These are phyloP conservation scores for Enteromius radiatus DNA, from an alignment of 2,797 vertebrate genomes.

Conservation along the genomic window DNA sequence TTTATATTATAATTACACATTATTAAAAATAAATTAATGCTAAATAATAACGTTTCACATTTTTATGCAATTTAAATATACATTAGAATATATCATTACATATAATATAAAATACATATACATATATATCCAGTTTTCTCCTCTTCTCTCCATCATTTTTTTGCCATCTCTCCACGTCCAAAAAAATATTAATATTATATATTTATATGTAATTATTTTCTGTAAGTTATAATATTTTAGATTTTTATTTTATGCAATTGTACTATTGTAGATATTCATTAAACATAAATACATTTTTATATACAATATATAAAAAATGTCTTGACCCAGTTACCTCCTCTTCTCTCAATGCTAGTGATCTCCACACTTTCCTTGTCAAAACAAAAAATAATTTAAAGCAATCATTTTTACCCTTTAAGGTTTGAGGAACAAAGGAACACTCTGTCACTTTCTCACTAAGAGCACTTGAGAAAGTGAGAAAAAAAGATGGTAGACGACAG, in stretches of 20 bases:
- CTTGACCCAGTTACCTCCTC: not conserved
- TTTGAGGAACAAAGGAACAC: not conserved
- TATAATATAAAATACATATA: not conserved
- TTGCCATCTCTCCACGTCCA: not conserved
- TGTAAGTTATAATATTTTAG: not conserved
- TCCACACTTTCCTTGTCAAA: not conserved
- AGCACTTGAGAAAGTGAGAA: slow-evolving; percentile 15
- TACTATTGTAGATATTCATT: not conserved
- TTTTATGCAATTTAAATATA: not conserved
- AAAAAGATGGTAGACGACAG: not conserved
- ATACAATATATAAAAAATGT: not conserved
- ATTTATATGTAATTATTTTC: not conserved
- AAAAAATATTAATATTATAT: not conserved
- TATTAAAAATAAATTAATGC: not conserved
- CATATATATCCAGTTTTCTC: not conserved
- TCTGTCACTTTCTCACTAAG: not conserved
- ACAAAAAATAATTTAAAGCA: not conserved
- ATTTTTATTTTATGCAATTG: not conserved
- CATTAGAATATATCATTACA: not conserved
- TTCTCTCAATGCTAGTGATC: not conserved
- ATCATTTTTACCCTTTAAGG: not conserved
- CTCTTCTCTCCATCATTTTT: not conserved
- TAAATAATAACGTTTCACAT: too few species aligned
- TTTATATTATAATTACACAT: not conserved
- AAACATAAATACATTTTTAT: not conserved